These are phyloP conservation scores for Dolichotis patagonum DNA, from an alignment of 2,113 vertebrate genomes.

Conservation along the genomic window DNA sequence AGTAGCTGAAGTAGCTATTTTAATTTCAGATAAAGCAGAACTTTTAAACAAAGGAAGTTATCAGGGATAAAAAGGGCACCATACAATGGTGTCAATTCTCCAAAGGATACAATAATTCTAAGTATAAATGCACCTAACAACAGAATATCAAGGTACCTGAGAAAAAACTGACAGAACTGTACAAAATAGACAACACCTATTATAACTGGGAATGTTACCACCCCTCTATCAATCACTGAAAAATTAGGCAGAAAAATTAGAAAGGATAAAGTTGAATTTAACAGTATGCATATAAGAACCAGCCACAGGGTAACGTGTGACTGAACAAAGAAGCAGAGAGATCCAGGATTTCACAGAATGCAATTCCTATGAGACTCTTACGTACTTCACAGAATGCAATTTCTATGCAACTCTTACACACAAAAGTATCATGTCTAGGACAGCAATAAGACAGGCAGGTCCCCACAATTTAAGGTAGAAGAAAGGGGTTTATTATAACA, in stretches of 20 bases:
- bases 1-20: not conserved
- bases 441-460: not conserved
- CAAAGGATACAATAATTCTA: not conserved
- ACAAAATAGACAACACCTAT: not conserved
- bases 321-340: not conserved
- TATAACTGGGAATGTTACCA: not conserved
- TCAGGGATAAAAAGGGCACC: not conserved
- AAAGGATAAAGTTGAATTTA: not conserved
- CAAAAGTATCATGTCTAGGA: not conserved
- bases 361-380: not conserved
- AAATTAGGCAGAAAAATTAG: not conserved
- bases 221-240: not conserved
- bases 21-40: not conserved
- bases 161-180: not conserved
- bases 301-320: not conserved
- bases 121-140: not conserved
- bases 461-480: not conserved
- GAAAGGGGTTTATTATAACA: not conserved
- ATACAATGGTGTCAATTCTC: not conserved
- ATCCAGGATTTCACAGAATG: not conserved
- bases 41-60: not conserved
- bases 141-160: not conserved
- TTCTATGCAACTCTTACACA: not conserved
- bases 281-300: not conserved
- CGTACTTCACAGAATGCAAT: not conserved